Base-by-base conservation (phyloP, 2,113 vertebrate genomes). In the Anoplopoma fimbria region DNA sequence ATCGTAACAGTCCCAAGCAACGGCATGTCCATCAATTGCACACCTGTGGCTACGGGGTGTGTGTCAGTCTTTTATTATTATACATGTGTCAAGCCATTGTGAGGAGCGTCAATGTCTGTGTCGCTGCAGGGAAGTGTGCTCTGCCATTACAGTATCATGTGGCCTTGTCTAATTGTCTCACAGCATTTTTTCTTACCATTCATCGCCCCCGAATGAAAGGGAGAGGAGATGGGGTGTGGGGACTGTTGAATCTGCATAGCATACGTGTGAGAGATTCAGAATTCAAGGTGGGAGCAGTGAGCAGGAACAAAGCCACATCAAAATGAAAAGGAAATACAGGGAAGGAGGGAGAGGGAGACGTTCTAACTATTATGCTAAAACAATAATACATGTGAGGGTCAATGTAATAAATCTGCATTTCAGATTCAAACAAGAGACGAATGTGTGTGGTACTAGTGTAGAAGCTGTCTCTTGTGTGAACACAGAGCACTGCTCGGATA, bases 101-200 rank as follows among this genome's bases (percentile, higher is more conserved):
- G 68, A 62, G 69, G 40, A 78, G 58, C 86, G 82, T 89, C 80
- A 78, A 55, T 80, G 84, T 81, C 58, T 34, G 31, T 79, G 58
- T 82, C 25, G 42, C 79, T 36, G 51, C 42, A 27, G 61, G 71
- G 65, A 68, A 69, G 65, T 29, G 27, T n/a, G 51, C 49, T 75
- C 51, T 55, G 62, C 47, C 81, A 69, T 88, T 82, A 70, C 60
- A 79, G 73, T 49, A 70, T 69, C 70, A 67, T 70, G 63, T 84
- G 82, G 86, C 81, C 89, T 88, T 84, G 87, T 87, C 71, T 89
- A 86, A 93, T 87, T 91, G 84, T 88, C 77, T 61, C 45, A 27
- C 12, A 71, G 72, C 64, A 79, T 81, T 76, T 47, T n/a, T 73
- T 53, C 58, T 57, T 55, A 47, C 67, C 63, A 83, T 87, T 86